These are phyloP conservation scores for Sander vitreus DNA, from an alignment of 2,113 vertebrate species.

Conservation along the genomic window DNA sequence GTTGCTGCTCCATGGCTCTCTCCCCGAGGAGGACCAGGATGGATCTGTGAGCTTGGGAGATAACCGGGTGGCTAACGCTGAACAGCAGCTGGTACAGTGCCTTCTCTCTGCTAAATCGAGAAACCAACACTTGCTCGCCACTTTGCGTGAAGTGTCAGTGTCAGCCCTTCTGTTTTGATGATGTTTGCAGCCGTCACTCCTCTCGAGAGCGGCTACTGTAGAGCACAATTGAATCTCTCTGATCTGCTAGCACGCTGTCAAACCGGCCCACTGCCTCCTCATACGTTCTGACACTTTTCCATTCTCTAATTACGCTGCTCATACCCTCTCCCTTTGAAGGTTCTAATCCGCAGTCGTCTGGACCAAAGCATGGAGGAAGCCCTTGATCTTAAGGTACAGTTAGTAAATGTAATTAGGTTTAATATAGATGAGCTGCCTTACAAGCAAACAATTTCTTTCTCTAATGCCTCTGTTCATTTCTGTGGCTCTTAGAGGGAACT, in stretches of 20 bases:
- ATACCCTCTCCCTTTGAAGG: conserved; percentile 81
- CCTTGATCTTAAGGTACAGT: conserved; percentile 93
- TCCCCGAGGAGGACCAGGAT: conserved; percentile 95
- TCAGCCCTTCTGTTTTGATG: conserved; percentile 57
- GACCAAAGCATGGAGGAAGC: conserved; percentile 96
- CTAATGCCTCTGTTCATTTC: conserved; percentile 44
- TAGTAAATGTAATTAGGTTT: conserved; percentile 67
- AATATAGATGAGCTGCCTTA: conserved; percentile 42
- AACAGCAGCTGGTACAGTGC: conserved; percentile 92
- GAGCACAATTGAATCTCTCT: conserved; percentile 66
- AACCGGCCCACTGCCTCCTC: conserved; percentile 44
- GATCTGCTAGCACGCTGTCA: conserved; percentile 62
- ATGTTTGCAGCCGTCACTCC: conserved; percentile 54
- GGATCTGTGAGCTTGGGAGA: conserved; percentile 88
- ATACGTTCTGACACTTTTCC: conserved; percentile 58
- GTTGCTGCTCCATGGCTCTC: conserved; percentile 92
- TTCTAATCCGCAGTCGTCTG: conserved; percentile 93
- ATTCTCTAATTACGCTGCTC: conserved; percentile 63
- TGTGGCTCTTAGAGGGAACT: conserved; percentile 89
- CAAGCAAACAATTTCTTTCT: neutral
- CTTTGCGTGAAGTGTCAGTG: conserved; percentile 58
- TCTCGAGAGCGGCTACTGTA: conserved; percentile 25
- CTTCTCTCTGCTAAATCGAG: conserved; percentile 52
- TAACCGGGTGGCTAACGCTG: conserved; percentile 83
- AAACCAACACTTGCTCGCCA: conserved; percentile 36